Percentiles rank a stretch among this genome's conserved stretches.
phyloP scores from a whole-genome alignment of 2,797 vertebrate species.

The Eulemur mongoz region DNA sequence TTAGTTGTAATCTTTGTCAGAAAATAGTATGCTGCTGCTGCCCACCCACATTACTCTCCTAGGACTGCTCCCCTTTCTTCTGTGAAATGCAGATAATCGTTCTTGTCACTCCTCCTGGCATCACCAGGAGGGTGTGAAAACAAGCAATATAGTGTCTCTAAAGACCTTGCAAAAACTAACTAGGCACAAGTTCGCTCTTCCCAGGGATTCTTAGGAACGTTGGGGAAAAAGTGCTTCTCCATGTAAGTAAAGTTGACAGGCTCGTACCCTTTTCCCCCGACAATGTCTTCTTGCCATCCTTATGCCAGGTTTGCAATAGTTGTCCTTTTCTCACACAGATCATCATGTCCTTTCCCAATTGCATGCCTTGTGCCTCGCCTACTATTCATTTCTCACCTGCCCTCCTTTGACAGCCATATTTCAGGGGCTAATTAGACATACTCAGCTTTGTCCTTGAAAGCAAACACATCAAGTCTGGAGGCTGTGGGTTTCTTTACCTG shows the following conservation, averaged over 20 bases:
- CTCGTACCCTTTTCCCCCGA: neutral
- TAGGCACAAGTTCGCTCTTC: neutral
- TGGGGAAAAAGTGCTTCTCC: neutral
- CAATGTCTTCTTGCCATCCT: neutral
- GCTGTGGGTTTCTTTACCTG: neutral
- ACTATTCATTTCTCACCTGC: neutral
- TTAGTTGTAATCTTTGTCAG: conserved; percentile 6
- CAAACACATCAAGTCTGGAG: neutral
- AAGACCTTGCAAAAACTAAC: neutral
- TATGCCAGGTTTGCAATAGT: neutral
- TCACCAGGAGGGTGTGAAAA: conserved; percentile 19
- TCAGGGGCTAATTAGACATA: neutral
- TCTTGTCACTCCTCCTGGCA: neutral
- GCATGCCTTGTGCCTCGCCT: neutral
- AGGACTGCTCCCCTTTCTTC: neutral
- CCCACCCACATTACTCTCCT: neutral
- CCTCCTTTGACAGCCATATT: neutral
- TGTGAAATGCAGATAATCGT: neutral
- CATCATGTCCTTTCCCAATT: neutral
- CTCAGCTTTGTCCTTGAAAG: neutral
- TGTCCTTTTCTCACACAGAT: neutral
- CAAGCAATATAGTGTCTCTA: neutral
- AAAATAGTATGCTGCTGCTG: neutral
- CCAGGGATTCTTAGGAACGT: neutral
- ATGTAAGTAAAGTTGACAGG: neutral